Percentiles rank a stretch among this genome's conserved stretches.
Evolutionary conservation across 37 sponge, comb jelly and placozoan genomes (phyloP).

Genomic region (Aplysina aerophoba): DNA sequence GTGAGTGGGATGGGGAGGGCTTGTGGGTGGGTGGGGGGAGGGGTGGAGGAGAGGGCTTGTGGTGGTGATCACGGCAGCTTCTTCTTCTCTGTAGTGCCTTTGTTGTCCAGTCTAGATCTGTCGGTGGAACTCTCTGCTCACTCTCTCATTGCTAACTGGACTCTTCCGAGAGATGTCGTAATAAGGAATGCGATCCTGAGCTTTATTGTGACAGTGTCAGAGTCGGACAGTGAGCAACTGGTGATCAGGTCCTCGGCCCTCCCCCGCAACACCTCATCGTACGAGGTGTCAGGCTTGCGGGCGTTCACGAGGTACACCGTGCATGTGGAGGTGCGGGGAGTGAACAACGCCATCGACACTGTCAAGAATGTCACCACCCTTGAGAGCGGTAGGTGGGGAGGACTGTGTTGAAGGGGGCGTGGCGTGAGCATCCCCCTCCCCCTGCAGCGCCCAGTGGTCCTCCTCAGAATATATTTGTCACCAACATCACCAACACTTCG

Average conservation of each 20-base stretch:
- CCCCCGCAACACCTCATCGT: background rate
- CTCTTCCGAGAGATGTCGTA: background rate
- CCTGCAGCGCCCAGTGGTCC: background rate
- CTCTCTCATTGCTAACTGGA: background rate
- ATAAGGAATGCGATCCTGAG: too few species aligned
- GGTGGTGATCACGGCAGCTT: background rate
- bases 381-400: too few species aligned
- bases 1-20: too few species aligned
- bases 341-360: too few species aligned
- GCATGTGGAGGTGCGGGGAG: too few species aligned
- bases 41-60: background rate
- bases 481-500: background rate
- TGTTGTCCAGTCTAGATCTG: too few species aligned
- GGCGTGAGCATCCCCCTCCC: too few species aligned
- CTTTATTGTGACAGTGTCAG: background rate
- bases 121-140: too few species aligned
- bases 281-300: background rate
- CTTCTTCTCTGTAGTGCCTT: background rate
- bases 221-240: background rate
- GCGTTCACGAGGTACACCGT: constrained; percentile 4
- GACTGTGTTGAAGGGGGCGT: too few species aligned
- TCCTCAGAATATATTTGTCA: background rate
- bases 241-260: too few species aligned
- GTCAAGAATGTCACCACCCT: too few species aligned
- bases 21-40: background rate